Evolutionary conservation across 2,113 vertebrate species (phyloP).

Genomic region (Microtus pennsylvanicus): DNA sequence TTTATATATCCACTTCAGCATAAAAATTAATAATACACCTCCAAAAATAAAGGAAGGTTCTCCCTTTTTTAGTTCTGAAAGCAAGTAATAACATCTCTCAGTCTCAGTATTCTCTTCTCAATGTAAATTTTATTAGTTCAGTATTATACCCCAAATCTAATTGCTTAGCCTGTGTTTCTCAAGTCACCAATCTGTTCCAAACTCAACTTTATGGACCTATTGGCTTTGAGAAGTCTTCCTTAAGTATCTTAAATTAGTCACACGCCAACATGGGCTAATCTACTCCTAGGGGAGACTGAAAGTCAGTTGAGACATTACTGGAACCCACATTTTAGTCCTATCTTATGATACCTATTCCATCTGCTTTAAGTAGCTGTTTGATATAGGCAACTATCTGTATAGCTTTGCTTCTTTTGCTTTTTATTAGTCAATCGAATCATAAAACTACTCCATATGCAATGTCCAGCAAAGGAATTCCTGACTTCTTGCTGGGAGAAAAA

Average conservation of each 20-base stretch:
- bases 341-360: background rate
- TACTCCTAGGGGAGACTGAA: background rate
- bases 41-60: background rate
- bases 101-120: background rate
- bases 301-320: background rate
- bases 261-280: background rate
- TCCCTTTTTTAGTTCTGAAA: background rate
- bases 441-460: background rate
- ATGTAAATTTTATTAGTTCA: background rate
- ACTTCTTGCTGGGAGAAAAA: background rate
- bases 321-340: too few species aligned
- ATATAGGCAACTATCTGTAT: background rate
- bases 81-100: background rate
- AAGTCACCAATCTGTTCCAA: background rate
- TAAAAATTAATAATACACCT: background rate
- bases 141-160: background rate
- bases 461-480: background rate
- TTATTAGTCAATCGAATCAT: background rate
- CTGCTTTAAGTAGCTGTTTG: background rate
- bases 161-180: background rate
- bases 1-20: background rate
- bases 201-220: fast-evolving
- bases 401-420: background rate
- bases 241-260: background rate
- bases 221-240: background rate